Evolutionary conservation across 2,797 vertebrate species (phyloP).

Genomic region (Vultur gryphus): DNA sequence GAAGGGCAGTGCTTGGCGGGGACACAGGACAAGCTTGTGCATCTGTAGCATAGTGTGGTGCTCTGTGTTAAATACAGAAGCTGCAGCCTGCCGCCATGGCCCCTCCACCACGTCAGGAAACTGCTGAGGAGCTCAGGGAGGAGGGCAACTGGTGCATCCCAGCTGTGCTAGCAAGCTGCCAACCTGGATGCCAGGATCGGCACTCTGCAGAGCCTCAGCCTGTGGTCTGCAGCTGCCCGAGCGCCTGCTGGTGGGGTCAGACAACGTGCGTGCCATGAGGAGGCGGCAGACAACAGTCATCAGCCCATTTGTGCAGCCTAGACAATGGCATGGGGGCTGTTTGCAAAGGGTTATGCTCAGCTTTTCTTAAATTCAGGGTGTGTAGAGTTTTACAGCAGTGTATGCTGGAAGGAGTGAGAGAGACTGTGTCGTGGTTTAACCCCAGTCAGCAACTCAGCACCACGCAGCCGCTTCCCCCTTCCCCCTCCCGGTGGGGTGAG

Average conservation of each 20-base stretch:
- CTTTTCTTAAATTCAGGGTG: neutral
- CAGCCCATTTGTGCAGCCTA: neutral
- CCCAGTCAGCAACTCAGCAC: too few species aligned
- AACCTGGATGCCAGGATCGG: accelerated
- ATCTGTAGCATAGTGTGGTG: neutral
- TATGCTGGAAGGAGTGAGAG: neutral
- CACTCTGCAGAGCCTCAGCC: neutral
- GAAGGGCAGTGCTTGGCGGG: neutral
- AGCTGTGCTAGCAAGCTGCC: neutral
- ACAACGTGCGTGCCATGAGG: accelerated
- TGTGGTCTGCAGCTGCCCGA: accelerated
- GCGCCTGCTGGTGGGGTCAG: neutral
- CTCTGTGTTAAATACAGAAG: accelerated
- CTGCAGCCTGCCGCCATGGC: neutral
- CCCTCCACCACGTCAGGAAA: accelerated
- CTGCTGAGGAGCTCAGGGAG: neutral
- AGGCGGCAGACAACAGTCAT: accelerated
- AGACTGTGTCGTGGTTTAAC: too few species aligned
- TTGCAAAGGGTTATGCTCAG: neutral
- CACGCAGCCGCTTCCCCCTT: too few species aligned
- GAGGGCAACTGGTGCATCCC: neutral
- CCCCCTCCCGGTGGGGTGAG: too few species aligned
- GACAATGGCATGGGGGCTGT: accelerated
- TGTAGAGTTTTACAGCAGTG: accelerated
- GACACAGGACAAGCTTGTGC: neutral